phyloP scores from a whole-genome alignment of 2,797 vertebrate species.

The Arrhamphus sclerolepis region DNA sequence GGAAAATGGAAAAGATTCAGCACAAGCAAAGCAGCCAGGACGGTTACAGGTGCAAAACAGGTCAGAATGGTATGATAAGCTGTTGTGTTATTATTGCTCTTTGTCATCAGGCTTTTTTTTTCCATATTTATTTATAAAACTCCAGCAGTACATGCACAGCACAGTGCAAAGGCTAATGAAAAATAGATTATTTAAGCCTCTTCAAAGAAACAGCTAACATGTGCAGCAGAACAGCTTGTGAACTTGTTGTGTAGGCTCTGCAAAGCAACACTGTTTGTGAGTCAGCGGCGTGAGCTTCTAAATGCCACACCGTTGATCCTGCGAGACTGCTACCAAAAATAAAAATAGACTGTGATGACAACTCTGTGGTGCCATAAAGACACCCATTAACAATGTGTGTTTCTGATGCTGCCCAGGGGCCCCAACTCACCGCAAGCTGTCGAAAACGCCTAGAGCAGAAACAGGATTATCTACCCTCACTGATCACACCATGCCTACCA shows the following conservation, averaged over 20 bases:
- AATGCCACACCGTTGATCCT: slow-evolving; percentile 71
- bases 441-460: slow-evolving; percentile 43
- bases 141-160: slow-evolving; percentile 43
- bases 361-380: slow-evolving; percentile 65
- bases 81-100: slow-evolving; percentile 5
- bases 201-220: slow-evolving; percentile 63
- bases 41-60: slow-evolving; percentile 29
- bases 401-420: slow-evolving; percentile 51
- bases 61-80: slow-evolving; percentile 9
- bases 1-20: slow-evolving; percentile 47
- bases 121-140: slow-evolving; percentile 13
- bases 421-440: slow-evolving; percentile 62
- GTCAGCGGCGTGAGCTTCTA: slow-evolving; percentile 74
- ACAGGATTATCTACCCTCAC: slow-evolving; percentile 24
- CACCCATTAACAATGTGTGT: slow-evolving; percentile 71
- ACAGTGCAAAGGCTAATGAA: slow-evolving; percentile 72
- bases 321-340: slow-evolving; percentile 71
- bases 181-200: slow-evolving; percentile 71
- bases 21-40: slow-evolving; percentile 19
- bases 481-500: slow-evolving; percentile 46
- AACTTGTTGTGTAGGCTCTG: slow-evolving; percentile 75
- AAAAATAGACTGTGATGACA: slow-evolving; percentile 78
- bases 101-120: not conserved
- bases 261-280: slow-evolving; percentile 74
- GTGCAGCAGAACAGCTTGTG: slow-evolving; percentile 76